Percentiles rank a stretch among this genome's conserved stretches.
phyloP scores from a whole-genome alignment of 2,888 invertebrate genomes.

The Campoplex capitator region DNA sequence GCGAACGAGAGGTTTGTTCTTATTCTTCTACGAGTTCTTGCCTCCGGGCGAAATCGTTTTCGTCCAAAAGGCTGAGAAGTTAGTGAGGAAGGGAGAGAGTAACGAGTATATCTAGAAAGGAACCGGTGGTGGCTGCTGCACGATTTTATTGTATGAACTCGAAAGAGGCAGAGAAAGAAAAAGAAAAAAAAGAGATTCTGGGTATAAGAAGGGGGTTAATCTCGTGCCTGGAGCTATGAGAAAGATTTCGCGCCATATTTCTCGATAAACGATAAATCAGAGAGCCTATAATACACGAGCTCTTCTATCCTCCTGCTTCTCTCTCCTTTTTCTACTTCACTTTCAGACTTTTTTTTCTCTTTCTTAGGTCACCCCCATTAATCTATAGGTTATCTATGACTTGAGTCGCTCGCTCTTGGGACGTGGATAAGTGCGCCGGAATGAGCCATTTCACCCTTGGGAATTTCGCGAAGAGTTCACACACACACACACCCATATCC shows the following conservation, averaged over 20 bases:
- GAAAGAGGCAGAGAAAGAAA: neutral
- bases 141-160: constrained; percentile 30
- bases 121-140: constrained; percentile 48
- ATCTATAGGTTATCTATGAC: constrained; percentile 84
- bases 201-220: constrained; percentile 79
- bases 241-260: constrained; percentile 81
- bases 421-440: constrained; percentile 83
- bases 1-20: constrained; percentile 53
- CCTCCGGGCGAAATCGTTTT: constrained; percentile 36
- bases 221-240: constrained; percentile 75
- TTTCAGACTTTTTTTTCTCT: constrained; percentile 30
- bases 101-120: constrained; percentile 49
- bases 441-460: constrained; percentile 85
- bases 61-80: constrained; percentile 10
- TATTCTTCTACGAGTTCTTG: constrained; percentile 34
- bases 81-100: neutral
- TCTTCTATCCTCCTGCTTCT: constrained; percentile 67
- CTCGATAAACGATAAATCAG: constrained; percentile 85
- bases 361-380: constrained; percentile 78
- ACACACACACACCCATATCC: neutral
- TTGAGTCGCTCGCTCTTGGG: constrained; percentile 76
- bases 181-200: constrained; percentile 26
- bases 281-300: constrained; percentile 74
- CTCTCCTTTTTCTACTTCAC: constrained; percentile 55
- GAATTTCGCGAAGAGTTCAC: constrained; percentile 79